A percentile compares a stretch with the other conserved stretches of the same genome.
phyloP scores from a whole-genome alignment of 1,140 invertebrate species.

The Drosophila busckii region DNA sequence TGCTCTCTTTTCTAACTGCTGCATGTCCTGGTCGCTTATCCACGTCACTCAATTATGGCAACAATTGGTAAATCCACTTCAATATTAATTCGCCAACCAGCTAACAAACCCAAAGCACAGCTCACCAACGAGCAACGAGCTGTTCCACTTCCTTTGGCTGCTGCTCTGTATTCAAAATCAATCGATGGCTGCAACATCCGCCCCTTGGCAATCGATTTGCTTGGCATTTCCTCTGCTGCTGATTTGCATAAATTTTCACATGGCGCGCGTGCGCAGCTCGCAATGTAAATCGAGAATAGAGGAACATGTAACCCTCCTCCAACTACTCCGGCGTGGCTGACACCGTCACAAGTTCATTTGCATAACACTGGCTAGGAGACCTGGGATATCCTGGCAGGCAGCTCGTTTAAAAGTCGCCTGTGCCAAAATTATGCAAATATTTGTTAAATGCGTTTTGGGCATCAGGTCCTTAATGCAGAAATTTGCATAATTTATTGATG shows the following conservation, averaged over 20 bases:
- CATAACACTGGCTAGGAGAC: conserved; percentile 65
- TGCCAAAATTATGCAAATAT: conserved; percentile 77
- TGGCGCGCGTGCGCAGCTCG: conserved; percentile 61
- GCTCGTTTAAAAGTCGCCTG: conserved; percentile 47
- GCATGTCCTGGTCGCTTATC: conserved; percentile 31
- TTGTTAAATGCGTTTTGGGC: conserved; percentile 64
- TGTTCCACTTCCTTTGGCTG: not conserved
- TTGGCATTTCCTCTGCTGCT: conserved; percentile 10
- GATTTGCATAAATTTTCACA: conserved; percentile 56
- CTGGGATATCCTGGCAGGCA: conserved; percentile 10
- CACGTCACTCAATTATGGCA: conserved; percentile 76
- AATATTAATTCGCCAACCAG: conserved; percentile 46
- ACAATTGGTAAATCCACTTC: conserved; percentile 71
- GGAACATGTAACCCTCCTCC: conserved; percentile 49
- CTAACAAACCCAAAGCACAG: conserved; percentile 24
- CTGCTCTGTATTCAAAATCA: conserved; percentile 21
- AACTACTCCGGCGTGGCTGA: too few species aligned
- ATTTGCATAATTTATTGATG: conserved; percentile 65
- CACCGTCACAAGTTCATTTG: conserved; percentile 64
- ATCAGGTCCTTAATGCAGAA: conserved; percentile 52
- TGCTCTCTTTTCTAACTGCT: not conserved
- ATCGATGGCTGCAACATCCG: conserved; percentile 20
- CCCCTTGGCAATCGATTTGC: conserved; percentile 32
- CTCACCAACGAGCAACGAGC: too few species aligned
- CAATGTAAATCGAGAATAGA: too few species aligned